These are phyloP conservation scores for Asbolus verrucosus DNA, from an alignment of 1,140 invertebrate species.

Conservation along the genomic window DNA sequence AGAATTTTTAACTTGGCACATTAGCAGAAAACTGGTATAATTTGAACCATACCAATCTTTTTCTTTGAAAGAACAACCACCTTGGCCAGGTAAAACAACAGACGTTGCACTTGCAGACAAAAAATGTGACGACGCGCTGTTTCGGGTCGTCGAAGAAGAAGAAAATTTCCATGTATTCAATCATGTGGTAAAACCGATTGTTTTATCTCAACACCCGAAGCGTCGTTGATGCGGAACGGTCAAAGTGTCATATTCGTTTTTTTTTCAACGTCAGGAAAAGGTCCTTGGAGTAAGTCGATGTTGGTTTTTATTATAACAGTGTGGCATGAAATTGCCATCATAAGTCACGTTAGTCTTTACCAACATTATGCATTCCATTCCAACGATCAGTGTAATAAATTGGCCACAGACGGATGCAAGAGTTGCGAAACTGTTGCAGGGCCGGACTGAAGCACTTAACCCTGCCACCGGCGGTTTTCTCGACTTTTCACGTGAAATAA, in stretches of 20 bases:
- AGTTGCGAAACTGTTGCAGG: conserved; percentile 22
- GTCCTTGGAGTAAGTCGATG: conserved; percentile 17
- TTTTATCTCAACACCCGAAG: too few species aligned
- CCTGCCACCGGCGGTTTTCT: neutral
- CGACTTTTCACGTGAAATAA: neutral
- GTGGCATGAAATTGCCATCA: neutral
- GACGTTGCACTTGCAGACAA: too few species aligned
- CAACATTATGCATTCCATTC: conserved; percentile 3
- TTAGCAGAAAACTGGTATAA: conserved; percentile 31
- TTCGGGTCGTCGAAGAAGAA: too few species aligned
- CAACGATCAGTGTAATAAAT: conserved; percentile 14
- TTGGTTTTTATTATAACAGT: conserved; percentile 16
- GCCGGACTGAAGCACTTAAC: conserved; percentile 10
- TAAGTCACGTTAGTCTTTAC: conserved; percentile 7
- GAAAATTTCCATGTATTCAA: too few species aligned
- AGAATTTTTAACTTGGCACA: conserved; percentile 16
- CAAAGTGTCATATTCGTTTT: conserved; percentile 19
- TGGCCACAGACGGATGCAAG: neutral
- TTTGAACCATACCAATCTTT: conserved; percentile 7
- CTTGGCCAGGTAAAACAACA: neutral
- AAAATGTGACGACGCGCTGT: too few species aligned
- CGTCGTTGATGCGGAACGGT: conserved; percentile 11
- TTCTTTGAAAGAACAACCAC: neutral
- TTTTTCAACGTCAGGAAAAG: conserved; percentile 15
- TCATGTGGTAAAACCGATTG: too few species aligned